phyloP scores from a whole-genome alignment of 2,888 invertebrate species.

The Acronicta psi region DNA sequence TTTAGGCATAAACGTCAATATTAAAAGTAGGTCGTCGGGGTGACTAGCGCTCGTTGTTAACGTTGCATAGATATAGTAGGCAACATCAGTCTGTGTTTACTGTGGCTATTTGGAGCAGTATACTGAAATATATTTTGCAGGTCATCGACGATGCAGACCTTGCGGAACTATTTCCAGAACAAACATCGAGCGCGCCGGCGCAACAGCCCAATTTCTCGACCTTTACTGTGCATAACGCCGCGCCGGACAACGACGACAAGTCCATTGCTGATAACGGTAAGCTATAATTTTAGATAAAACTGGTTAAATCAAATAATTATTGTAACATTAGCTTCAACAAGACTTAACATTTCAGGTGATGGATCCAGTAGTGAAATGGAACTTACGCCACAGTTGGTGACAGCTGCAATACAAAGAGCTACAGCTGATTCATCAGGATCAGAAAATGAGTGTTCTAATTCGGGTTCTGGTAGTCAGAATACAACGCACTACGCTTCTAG shows the following conservation, averaged over 20 bases:
- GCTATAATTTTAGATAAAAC: conserved; percentile 31
- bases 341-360: conserved; percentile 82
- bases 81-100: conserved; percentile 36
- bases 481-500: conserved; percentile 92
- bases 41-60: conserved; percentile 11
- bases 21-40: conserved; percentile 10
- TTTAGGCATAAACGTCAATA: background rate
- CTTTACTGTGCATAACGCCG: conserved; percentile 80
- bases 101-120: conserved; percentile 36
- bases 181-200: conserved; percentile 88
- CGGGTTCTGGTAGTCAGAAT: conserved; percentile 86
- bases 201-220: conserved; percentile 90
- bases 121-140: conserved; percentile 71
- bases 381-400: conserved; percentile 92
- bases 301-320: conserved; percentile 1
- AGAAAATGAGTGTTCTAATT: conserved; percentile 91
- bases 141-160: conserved; percentile 94
- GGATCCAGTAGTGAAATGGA: conserved; percentile 93
- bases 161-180: conserved; percentile 93
- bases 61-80: conserved; percentile 24
- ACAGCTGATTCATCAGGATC: conserved; percentile 91
- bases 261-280: conserved; percentile 86
- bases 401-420: conserved; percentile 93
- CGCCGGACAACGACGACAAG: conserved; percentile 84
- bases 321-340: conserved; percentile 8